Evolutionary conservation across 2,113 vertebrate genomes (phyloP).

Genomic region (Urocynchramus pylzowi): DNA sequence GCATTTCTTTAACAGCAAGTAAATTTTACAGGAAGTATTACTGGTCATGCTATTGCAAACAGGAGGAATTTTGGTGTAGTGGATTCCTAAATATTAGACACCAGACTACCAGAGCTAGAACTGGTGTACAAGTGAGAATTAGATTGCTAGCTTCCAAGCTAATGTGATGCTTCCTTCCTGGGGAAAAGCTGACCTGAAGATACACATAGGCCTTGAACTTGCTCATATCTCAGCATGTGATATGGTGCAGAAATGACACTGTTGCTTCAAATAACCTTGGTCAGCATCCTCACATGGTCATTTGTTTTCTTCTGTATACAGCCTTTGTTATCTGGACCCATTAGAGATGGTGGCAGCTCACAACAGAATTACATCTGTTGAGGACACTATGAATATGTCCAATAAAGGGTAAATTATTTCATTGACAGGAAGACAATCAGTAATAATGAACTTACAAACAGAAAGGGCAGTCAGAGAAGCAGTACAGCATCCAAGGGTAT

Average conservation of each 20-base stretch:
- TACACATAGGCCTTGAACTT: background rate
- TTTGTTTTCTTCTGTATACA: background rate
- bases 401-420: background rate
- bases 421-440: background rate
- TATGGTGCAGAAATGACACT: background rate
- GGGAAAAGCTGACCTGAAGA: background rate
- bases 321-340: background rate
- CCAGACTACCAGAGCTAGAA: background rate
- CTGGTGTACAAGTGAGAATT: background rate
- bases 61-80: background rate
- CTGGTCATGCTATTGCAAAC: background rate
- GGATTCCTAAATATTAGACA: background rate
- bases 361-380: background rate
- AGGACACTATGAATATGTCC: background rate
- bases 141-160: background rate
- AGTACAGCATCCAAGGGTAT: background rate
- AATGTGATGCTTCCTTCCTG: background rate
- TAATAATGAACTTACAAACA: background rate
- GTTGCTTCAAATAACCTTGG: background rate
- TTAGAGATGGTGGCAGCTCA: background rate
- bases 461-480: background rate
- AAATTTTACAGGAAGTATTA: background rate
- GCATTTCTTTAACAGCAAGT: background rate
- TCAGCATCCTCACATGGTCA: background rate
- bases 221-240: background rate